A percentile compares a stretch with the other conserved stretches of the same genome.
These are phyloP conservation scores for Hydriomena furcata DNA, from an alignment of 2,888 invertebrate genomes.

Conservation along the genomic window DNA sequence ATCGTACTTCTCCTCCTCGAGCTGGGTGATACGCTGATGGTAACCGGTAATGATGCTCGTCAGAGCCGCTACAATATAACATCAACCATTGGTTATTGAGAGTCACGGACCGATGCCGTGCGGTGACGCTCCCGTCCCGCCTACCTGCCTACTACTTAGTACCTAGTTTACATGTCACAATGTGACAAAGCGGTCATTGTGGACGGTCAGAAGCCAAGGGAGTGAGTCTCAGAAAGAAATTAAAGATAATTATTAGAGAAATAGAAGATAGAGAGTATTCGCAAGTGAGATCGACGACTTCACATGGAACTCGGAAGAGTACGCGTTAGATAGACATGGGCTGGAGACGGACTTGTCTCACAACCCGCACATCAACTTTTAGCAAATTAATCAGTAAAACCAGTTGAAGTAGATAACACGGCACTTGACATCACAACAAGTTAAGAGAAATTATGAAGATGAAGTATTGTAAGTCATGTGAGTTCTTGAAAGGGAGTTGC, in stretches of 20 bases:
- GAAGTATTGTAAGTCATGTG: constrained; percentile 61
- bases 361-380: constrained; percentile 56
- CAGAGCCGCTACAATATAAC: constrained; percentile 82
- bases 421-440: constrained; percentile 69
- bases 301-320: constrained; percentile 70
- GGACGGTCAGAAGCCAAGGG: constrained; percentile 61
- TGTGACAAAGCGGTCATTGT: constrained; percentile 46
- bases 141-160: constrained; percentile 25
- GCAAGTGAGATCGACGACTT: constrained; percentile 60
- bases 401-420: constrained; percentile 73
- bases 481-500: constrained; percentile 70
- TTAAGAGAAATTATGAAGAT: constrained; percentile 59
- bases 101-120: constrained; percentile 33
- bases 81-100: constrained; percentile 72
- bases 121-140: constrained; percentile 36
- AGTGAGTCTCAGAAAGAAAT: constrained; percentile 65
- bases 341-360: constrained; percentile 41
- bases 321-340: constrained; percentile 67
- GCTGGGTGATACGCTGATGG: constrained; percentile 90
- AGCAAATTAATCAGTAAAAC: constrained; percentile 63
- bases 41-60: constrained; percentile 89
- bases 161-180: constrained; percentile 23
- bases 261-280: constrained; percentile 64
- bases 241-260: constrained; percentile 51
- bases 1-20: constrained; percentile 98